Evolutionary conservation across 2,888 invertebrate species (phyloP).

Genomic region (Caenorhabditis plicata): DNA sequence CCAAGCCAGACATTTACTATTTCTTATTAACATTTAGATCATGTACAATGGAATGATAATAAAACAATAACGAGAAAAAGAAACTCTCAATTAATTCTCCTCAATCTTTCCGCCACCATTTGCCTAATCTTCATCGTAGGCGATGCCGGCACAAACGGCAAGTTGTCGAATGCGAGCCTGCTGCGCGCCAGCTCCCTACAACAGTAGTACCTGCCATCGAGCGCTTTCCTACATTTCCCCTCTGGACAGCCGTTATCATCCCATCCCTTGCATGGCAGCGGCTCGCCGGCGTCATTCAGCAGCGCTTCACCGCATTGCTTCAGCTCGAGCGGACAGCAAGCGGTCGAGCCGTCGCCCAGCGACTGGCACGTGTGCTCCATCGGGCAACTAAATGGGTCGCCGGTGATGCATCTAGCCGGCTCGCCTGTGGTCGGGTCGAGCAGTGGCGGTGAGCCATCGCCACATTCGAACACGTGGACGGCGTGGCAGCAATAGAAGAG

Average conservation of each 20-base stretch:
- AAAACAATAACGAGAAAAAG: no score
- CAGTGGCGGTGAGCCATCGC: slow-evolving; percentile 28
- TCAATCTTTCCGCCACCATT: no score
- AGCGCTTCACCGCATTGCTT: slow-evolving; percentile 38
- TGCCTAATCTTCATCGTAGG: no score
- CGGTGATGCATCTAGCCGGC: slow-evolving; percentile 25
- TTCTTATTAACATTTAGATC: no score
- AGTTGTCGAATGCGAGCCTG: no score
- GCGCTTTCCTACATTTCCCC: slow-evolving; percentile 45
- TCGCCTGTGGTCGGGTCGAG: slow-evolving; percentile 25
- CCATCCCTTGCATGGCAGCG: slow-evolving; percentile 29
- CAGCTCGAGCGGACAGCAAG: slow-evolving; percentile 42
- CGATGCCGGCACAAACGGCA: no score
- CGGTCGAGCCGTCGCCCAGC: slow-evolving; percentile 38
- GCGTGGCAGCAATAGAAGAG: slow-evolving; percentile 53
- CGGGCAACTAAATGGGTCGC: slow-evolving; percentile 46
- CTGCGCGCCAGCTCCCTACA: slow-evolving; percentile 27
- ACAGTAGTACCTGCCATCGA: slow-evolving; percentile 43
- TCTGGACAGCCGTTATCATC: slow-evolving; percentile 41
- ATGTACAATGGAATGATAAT: no score
- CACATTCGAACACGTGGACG: slow-evolving; percentile 48
- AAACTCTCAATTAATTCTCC: no score
- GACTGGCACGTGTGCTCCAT: slow-evolving; percentile 33
- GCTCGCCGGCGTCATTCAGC: slow-evolving; percentile 26
- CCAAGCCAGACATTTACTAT: no score